Evolutionary conservation across 2,797 vertebrate species (phyloP), one percentile per base, ranked within the genome.

Genomic region (Decapterus maruadsi): DNA sequence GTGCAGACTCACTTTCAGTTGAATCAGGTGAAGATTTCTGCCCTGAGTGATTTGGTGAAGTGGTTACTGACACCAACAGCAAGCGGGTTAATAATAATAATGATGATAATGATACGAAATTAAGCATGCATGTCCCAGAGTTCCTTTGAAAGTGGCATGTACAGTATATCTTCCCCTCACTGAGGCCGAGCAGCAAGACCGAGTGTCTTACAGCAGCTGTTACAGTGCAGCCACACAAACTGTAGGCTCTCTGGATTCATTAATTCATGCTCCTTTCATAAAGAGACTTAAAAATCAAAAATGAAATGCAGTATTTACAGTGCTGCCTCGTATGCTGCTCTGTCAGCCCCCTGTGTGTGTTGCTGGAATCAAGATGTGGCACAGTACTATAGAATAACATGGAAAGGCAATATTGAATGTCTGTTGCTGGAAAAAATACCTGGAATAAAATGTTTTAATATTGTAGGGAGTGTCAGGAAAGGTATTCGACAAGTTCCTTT

Each of bases 151-250:
- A 38, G n/a, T 38, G 55, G 4, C 29, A 56, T 4, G 4, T 4
- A 16, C 34, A 20, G 4, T 4, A 16, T 56, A 20, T 29, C 14
- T 7, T 9, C 2, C 57, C 19, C 57, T 20, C n/a, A 40, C 14
- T 26, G 16, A 36, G 34, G 1, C 40, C 0, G 16, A 66, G 8
- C 14, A 17, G 38, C 50, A 8, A 9, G 29, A 55, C 6, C 2
- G 7, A 55, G 16, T 57, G 10, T 40, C 36, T 38, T 17, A 45
- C 6, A 6, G 43, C 43, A 45, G 43, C 17, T 17, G 36, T 68
- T 56, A 14, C n/a, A 36, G 38, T 43, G 14, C 63, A 16, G 60
- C 62, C 29, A 59, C 59, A 71, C 19, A 45, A 55, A 61, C 20
- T 36, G 54, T 5, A 9, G 31, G 5, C 40, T 9, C 14, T 31